Percentiles rank a stretch among this genome's conserved stretches.
Evolutionary conservation across 2,888 invertebrate genomes (phyloP).

Genomic region (Drosophila antonietae): DNA sequence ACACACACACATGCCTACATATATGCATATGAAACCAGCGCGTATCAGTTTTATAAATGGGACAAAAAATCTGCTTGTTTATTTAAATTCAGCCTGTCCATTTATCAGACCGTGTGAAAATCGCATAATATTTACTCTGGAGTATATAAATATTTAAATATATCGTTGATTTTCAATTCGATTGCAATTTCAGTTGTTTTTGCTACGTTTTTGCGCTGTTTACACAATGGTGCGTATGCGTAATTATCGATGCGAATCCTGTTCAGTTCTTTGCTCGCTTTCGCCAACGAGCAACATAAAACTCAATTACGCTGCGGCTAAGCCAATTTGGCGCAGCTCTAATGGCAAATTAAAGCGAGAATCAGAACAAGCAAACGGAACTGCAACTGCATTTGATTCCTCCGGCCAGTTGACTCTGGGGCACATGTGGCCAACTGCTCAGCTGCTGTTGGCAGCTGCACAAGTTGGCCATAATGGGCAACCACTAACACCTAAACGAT

Average conservation of each 20-base stretch:
- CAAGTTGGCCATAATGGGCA: constrained; percentile 55
- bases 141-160: constrained; percentile 18
- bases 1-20: not conserved
- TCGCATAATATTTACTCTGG: constrained; percentile 15
- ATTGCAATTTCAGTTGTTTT: constrained; percentile 6
- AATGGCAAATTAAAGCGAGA: constrained; percentile 49
- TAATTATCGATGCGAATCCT: constrained; percentile 36
- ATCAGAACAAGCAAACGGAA: constrained; percentile 18
- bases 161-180: constrained; percentile 37
- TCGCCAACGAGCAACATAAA: constrained; percentile 36
- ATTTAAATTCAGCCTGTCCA: constrained; percentile 26
- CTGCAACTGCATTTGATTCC: constrained; percentile 41
- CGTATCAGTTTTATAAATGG: constrained; percentile 18
- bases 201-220: not conserved
- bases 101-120: constrained; percentile 32
- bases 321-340: constrained; percentile 43
- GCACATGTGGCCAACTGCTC: constrained; percentile 32
- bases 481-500: constrained; percentile 47
- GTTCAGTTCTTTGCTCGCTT: constrained; percentile 4
- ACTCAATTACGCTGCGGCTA: constrained; percentile 62
- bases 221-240: constrained; percentile 27
- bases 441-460: constrained; percentile 49
- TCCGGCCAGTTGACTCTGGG: constrained; percentile 18
- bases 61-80: constrained; percentile 57
- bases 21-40: constrained; percentile 5